phyloP scores from a whole-genome alignment of 92 coral and sea anemone species.

The Epizoanthus scotinus region DNA sequence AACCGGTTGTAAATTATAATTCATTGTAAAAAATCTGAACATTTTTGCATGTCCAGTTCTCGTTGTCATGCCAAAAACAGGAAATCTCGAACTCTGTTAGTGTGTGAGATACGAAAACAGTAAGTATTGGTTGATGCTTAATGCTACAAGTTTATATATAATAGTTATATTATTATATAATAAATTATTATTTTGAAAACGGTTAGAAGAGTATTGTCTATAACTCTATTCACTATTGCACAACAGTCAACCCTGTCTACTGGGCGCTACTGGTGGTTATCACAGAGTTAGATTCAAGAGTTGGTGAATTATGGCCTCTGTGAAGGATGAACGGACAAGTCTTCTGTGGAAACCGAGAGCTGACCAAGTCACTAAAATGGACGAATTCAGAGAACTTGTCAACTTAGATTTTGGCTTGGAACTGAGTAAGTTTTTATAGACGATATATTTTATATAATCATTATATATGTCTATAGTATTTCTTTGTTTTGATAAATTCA shows the following conservation, averaged over 20 bases:
- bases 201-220: not conserved
- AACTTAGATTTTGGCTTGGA: constrained; percentile 62
- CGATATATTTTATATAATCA: too few species aligned
- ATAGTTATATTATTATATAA: too few species aligned
- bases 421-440: constrained; percentile 58
- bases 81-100: not conserved
- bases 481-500: too few species aligned
- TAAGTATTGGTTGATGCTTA: not conserved
- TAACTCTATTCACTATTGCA: not conserved
- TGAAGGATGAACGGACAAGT: constrained; percentile 52
- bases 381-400: constrained; percentile 69
- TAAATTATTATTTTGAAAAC: not conserved
- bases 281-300: not conserved
- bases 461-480: too few species aligned
- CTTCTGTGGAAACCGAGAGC: constrained; percentile 80
- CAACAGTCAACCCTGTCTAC: not conserved
- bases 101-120: not conserved
- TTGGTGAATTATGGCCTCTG: constrained; percentile 67
- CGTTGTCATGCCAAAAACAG: constrained; percentile 31
- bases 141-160: too few species aligned
- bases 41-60: constrained; percentile 21
- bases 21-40: not conserved
- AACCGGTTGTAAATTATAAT: not conserved
- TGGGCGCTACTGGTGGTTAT: constrained; percentile 31
- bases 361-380: constrained; percentile 72